These are phyloP conservation scores for Conistra vaccinii DNA, from an alignment of 2,888 invertebrate species.

Conservation along the genomic window DNA sequence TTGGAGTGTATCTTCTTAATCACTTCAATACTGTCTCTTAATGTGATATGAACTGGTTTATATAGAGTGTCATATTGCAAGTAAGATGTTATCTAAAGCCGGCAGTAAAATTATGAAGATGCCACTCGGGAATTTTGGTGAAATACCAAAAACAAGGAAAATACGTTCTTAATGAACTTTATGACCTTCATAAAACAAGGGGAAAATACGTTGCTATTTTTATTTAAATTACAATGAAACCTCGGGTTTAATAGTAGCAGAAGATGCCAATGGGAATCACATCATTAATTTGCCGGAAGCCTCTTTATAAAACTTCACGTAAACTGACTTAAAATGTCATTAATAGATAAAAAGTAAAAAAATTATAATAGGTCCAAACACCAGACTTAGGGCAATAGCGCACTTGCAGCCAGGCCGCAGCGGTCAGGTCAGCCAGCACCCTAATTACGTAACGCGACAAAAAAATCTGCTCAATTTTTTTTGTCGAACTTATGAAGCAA, in stretches of 20 bases:
- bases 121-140: conserved; percentile 14
- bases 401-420: too few relatives aligned
- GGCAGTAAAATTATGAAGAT: conserved; percentile 8
- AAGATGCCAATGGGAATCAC: neutral
- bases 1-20: neutral
- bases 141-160: conserved; percentile 35
- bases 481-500: too few relatives aligned
- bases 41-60: conserved; percentile 4
- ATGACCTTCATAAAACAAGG: conserved; percentile 2
- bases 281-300: neutral
- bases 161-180: conserved; percentile 14
- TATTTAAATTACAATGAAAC: neutral
- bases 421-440: too few relatives aligned
- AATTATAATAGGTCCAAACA: neutral
- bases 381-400: too few relatives aligned
- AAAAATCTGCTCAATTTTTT: too few relatives aligned
- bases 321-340: neutral
- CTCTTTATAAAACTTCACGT: neutral
- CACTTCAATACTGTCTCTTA: conserved; percentile 13
- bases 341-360: neutral
- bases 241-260: neutral
- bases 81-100: conserved; percentile 30
- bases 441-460: too few relatives aligned
- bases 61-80: conserved; percentile 17
- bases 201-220: conserved; percentile 10